phyloP scores from a whole-genome alignment of 2,797 vertebrate species.

The Hyperoplus lanceolatus region DNA sequence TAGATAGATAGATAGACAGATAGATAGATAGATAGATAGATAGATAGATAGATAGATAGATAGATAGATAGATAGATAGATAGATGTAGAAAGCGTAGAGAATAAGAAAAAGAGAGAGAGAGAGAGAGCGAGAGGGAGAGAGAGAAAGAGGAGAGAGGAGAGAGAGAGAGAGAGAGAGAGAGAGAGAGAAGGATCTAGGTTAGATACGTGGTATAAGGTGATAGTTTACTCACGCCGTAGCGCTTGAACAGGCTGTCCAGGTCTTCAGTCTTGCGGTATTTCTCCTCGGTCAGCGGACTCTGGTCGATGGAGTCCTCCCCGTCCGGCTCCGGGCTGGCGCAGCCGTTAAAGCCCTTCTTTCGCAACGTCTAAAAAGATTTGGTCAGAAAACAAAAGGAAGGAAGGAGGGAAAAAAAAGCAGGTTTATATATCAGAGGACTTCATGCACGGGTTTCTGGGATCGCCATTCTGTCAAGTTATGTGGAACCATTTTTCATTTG shows the following conservation, averaged over 20 bases:
- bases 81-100: no score
- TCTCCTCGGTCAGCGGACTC: constrained; percentile 97
- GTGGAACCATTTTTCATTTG: neutral
- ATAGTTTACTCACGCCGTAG: constrained; percentile 94
- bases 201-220: constrained; percentile 75
- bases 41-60: constrained; percentile 49
- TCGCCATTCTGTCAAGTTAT: neutral
- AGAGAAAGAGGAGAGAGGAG: no score
- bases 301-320: constrained; percentile 98
- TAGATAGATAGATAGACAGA: neutral
- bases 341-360: constrained; percentile 99
- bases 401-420: constrained; percentile 66
- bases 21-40: constrained; percentile 54
- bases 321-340: constrained; percentile 98
- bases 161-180: constrained; percentile 66
- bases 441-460: constrained; percentile 43
- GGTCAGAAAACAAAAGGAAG: constrained; percentile 59
- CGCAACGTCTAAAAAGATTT: constrained; percentile 92
- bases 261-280: constrained; percentile 95
- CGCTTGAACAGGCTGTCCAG: constrained; percentile 98
- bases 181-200: constrained; percentile 72
- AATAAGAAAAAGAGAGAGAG: constrained; percentile 40
- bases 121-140: constrained; percentile 39
- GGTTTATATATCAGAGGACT: constrained; percentile 58
- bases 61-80: constrained; percentile 29